These are phyloP conservation scores for Drosophila bifasciata DNA, from an alignment of 1,140 invertebrate genomes.

Conservation along the genomic window DNA sequence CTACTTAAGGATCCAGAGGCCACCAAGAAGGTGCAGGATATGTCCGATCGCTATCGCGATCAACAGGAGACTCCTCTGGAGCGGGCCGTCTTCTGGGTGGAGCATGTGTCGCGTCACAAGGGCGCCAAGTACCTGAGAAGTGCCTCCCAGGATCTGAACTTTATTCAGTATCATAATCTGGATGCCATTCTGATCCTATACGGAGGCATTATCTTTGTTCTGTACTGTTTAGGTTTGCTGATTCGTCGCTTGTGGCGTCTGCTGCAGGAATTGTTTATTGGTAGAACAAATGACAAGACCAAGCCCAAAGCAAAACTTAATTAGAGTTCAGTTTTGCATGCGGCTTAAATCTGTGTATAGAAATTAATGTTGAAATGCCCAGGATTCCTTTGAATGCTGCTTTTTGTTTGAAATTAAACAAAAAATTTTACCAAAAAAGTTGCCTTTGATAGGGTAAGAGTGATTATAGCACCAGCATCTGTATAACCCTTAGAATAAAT, in stretches of 20 bases:
- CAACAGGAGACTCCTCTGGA: slow-evolving; percentile 86
- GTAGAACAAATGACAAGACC: background rate
- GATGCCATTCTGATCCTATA: slow-evolving; percentile 83
- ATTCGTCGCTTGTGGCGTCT: slow-evolving; percentile 36
- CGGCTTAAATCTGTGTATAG: background rate
- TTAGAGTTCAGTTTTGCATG: slow-evolving; percentile 19
- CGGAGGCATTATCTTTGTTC: slow-evolving; percentile 60
- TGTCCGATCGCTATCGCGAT: slow-evolving; percentile 88
- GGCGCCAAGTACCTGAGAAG: slow-evolving; percentile 85
- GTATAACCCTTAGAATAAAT: too few relatives aligned
- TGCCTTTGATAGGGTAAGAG: too few relatives aligned
- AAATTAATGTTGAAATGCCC: too few relatives aligned
- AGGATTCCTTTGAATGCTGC: too few relatives aligned
- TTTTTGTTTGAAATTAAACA: too few relatives aligned
- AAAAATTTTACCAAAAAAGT: too few relatives aligned
- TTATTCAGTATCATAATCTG: slow-evolving; percentile 86
- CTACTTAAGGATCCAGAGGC: slow-evolving; percentile 63
- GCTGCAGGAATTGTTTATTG: slow-evolving; percentile 46
- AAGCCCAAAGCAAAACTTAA: slow-evolving; percentile 38
- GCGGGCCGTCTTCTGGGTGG: slow-evolving; percentile 89
- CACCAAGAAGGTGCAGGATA: slow-evolving; percentile 83
- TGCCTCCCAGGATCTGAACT: slow-evolving; percentile 84
- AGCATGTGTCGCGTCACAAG: slow-evolving; percentile 88
- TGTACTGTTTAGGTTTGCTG: slow-evolving; percentile 40
- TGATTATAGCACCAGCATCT: too few relatives aligned